Base-by-base conservation (phyloP, 2,797 vertebrate genomes). In the Merluccius polli region DNA sequence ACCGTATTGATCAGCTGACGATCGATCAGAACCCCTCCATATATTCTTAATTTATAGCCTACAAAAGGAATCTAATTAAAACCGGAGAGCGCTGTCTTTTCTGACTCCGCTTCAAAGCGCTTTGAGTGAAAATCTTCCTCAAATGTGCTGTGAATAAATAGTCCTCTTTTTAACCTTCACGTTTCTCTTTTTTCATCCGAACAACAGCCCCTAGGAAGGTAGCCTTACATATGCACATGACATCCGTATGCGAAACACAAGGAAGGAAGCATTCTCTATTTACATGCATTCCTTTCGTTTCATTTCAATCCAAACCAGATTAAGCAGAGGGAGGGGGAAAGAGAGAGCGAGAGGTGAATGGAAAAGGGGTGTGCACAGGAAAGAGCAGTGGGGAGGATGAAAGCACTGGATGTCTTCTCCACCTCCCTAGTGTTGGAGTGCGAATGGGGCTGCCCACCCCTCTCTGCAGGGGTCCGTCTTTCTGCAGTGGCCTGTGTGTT, bases 401-500 rank as follows among this genome's bases (percentile, higher is more conserved):
- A 84, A 87, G 77, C 74, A 78, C 84, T 35, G 75, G 68, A 10
- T 9, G 73, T 41, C 63, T 44, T 75, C 79, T 71, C 75, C 83
- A 76, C 76, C 77, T 80, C 78, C 78, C 72, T 27, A 29, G 78
- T 84, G 75, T 79, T 81, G 21, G 70, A 65, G 77, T 86, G 75
- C 85, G 83, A 90, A 87, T 84, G 79, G 82, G 81, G 78, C 81
- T 77, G 79, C 82, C 80, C 81, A 81, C 74, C 84, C 78, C 75
- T 11, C 68, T 83, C 80, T 83, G 72, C 81, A 74, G 86, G 78
- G 82, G 77, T 72, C n/a, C 65, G 74, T 82, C 74, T 52, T 68
- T 73, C 77, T 80, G 32, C 70, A 81, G 76, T 76, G 78, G 67
- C 74, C 63, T 75, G 68, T 78, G 24, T 32, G 63, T 75, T 77